A percentile compares a stretch with the other conserved stretches of the same genome.
Conservation (phyloP, 2,113 vertebrate genomes). For the Apteryx mantelli region DNA sequence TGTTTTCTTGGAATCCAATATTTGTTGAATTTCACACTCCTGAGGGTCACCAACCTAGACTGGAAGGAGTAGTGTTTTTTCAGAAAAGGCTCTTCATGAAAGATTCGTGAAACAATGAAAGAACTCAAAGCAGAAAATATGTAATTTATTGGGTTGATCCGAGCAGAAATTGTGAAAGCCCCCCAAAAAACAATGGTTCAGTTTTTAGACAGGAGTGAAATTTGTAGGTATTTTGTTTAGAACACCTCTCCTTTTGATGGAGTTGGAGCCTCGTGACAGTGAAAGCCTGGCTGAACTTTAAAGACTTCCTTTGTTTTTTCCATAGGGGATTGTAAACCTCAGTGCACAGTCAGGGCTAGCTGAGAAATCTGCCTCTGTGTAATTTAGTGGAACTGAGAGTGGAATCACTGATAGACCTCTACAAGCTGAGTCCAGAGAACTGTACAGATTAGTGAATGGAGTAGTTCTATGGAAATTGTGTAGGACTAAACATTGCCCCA, state of each 20-base stretch:
- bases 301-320: conserved; percentile 56
- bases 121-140: neutral
- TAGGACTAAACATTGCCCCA: neutral
- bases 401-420: conserved; percentile 20
- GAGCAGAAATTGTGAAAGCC: conserved; percentile 34
- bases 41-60: neutral
- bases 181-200: neutral
- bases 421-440: neutral
- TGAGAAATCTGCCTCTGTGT: conserved; percentile 13
- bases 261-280: conserved; percentile 37
- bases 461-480: neutral
- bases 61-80: neutral
- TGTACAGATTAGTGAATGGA: neutral
- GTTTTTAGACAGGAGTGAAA: conserved; percentile 16
- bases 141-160: conserved; percentile 7
- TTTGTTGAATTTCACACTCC: neutral
- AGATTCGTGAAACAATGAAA: neutral
- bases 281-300: conserved; percentile 49
- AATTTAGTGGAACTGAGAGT: neutral
- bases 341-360: neutral
- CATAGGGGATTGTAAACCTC: conserved; percentile 3
- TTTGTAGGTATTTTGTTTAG: conserved; percentile 67
- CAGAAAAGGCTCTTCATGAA: neutral
- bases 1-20: neutral
- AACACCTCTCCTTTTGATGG: conserved; percentile 63